These are phyloP conservation scores for Aelia acuminata DNA, from an alignment of 2,888 invertebrate species.

Conservation along the genomic window DNA sequence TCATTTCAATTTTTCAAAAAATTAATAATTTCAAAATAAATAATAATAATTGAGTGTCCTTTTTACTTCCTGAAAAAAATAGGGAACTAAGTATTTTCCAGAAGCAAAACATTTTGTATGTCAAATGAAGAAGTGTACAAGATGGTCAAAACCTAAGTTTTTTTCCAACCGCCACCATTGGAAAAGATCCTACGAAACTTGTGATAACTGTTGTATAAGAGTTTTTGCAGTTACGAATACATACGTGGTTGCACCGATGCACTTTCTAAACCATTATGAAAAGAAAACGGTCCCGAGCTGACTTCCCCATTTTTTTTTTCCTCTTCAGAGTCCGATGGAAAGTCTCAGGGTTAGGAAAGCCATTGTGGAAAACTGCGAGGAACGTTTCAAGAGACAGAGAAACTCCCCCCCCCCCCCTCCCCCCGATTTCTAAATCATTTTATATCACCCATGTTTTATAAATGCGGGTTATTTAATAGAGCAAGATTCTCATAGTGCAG, in stretches of 20 bases:
- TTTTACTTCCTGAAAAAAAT: too few species aligned
- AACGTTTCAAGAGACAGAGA: neutral
- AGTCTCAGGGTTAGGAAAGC: neutral
- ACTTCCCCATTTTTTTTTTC: neutral
- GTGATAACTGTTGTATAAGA: neutral
- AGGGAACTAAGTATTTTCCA: too few species aligned
- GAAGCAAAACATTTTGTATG: too few species aligned
- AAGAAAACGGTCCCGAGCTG: neutral
- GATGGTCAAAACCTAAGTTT: too few species aligned
- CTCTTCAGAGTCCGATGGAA: neutral
- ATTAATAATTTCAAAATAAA: too few species aligned
- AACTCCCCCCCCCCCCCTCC: neutral
- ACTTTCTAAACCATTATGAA: slow-evolving; percentile 21
- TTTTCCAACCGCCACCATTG: too few species aligned
- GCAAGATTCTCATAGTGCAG: neutral
- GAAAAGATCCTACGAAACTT: too few species aligned
- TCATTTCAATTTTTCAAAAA: too few species aligned
- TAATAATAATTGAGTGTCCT: too few species aligned
- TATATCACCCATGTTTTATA: neutral
- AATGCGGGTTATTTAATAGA: neutral
- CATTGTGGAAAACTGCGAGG: slow-evolving; percentile 27
- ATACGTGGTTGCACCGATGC: slow-evolving; percentile 29
- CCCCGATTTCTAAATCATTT: neutral
- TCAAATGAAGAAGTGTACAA: too few species aligned
- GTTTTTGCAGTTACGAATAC: slow-evolving; percentile 7